phyloP scores from a whole-genome alignment of 2,797 vertebrate species.

The Cyprinella venusta region DNA sequence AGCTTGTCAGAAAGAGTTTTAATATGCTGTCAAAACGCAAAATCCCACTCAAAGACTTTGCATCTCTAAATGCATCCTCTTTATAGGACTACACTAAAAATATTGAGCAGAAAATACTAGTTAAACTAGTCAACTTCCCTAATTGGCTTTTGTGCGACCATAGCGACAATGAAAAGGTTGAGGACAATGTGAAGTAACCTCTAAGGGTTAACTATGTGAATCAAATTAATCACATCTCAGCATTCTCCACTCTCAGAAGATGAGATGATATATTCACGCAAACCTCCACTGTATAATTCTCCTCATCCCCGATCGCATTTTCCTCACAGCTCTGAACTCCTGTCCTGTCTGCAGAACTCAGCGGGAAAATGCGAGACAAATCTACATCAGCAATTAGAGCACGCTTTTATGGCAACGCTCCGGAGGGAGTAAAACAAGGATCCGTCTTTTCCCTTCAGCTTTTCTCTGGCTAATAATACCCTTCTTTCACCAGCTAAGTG shows the following conservation, averaged over 20 bases:
- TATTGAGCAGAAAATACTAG: not conserved
- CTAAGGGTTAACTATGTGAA: not conserved
- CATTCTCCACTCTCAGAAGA: not conserved
- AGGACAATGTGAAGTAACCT: not conserved
- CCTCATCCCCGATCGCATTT: not conserved
- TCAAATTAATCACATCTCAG: constrained; percentile 1
- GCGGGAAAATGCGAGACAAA: constrained; percentile 63
- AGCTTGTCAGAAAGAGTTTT: constrained; percentile 23
- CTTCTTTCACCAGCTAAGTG: constrained; percentile 33
- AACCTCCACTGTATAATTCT: constrained; percentile 13
- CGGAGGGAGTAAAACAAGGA: constrained; percentile 26
- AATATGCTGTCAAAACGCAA: not conserved
- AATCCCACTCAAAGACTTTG: not conserved
- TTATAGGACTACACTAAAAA: not conserved
- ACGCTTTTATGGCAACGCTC: constrained; percentile 57
- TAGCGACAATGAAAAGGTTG: not conserved
- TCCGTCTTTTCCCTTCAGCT: constrained; percentile 25
- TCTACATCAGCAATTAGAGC: constrained; percentile 74
- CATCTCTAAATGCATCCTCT: not conserved
- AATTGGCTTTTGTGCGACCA: not conserved
- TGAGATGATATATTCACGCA: constrained; percentile 9
- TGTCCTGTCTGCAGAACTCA: constrained; percentile 62
- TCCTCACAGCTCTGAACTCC: constrained; percentile 9
- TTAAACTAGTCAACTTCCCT: not conserved
- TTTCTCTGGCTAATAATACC: constrained; percentile 44